Evolutionary conservation across 2,888 invertebrate species (phyloP).

Genomic region (Macropis europaea): DNA sequence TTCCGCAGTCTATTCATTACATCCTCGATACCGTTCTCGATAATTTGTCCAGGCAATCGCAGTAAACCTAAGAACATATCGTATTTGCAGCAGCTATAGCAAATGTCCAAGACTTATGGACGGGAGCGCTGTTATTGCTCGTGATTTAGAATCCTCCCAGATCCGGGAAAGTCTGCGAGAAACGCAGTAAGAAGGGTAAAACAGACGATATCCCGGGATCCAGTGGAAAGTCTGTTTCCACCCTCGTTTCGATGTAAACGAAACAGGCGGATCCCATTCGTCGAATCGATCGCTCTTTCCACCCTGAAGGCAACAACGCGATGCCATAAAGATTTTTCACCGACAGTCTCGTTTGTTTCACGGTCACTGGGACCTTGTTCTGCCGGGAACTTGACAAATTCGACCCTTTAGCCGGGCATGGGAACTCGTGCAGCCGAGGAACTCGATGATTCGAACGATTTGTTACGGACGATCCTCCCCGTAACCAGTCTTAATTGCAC

Average conservation of each 20-base stretch:
- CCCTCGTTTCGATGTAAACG: conserved; percentile 47
- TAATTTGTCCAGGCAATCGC: too few relatives aligned
- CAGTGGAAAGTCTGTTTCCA: conserved; percentile 21
- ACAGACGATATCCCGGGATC: conserved; percentile 28
- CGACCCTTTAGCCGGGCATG: not conserved
- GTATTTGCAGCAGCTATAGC: too few relatives aligned
- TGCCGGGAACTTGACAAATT: conserved; percentile 25
- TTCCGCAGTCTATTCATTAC: too few relatives aligned
- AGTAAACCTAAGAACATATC: not conserved
- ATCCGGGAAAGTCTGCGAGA: not conserved
- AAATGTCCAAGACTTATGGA: too few relatives aligned
- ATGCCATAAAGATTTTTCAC: conserved; percentile 43
- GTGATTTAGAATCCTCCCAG: conserved; percentile 40
- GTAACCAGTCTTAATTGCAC: not conserved
- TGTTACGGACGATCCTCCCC: not conserved
- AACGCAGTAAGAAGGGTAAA: conserved; percentile 1
- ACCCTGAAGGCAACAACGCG: conserved; percentile 19
- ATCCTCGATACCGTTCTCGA: too few relatives aligned
- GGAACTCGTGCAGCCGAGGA: not conserved
- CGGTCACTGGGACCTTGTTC: conserved; percentile 26
- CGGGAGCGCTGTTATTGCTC: conserved; percentile 11
- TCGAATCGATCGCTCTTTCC: conserved; percentile 21
- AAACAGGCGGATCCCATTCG: conserved; percentile 38
- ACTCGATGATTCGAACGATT: conserved; percentile 14
- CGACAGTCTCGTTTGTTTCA: conserved; percentile 35